These are phyloP conservation scores for Drosophila ercepeae DNA, from an alignment of 1,140 invertebrate genomes.

Conservation along the genomic window DNA sequence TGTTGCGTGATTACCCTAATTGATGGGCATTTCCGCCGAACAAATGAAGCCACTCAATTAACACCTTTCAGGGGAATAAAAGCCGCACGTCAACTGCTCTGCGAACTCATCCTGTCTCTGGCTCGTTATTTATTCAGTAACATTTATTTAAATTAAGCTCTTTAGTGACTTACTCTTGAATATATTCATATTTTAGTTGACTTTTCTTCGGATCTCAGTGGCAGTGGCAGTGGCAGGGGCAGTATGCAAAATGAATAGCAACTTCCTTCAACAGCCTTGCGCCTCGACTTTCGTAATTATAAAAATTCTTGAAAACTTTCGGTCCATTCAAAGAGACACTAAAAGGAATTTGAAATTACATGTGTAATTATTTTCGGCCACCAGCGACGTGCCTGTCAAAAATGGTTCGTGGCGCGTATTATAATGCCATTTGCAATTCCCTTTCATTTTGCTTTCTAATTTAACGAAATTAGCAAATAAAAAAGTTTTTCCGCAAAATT, in stretches of 20 bases:
- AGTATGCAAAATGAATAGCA: neutral
- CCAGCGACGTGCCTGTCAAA: constrained; percentile 46
- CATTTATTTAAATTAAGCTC: constrained; percentile 43
- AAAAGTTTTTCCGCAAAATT: constrained; percentile 81
- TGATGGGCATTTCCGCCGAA: constrained; percentile 79
- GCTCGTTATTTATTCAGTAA: constrained; percentile 36
- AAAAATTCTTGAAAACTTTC: constrained; percentile 5
- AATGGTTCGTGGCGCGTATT: constrained; percentile 50
- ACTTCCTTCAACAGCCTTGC: neutral
- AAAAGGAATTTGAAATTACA: constrained; percentile 72
- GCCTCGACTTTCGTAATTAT: constrained; percentile 13
- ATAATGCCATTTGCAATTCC: constrained; percentile 70
- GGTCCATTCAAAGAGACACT: constrained; percentile 6
- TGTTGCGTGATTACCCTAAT: constrained; percentile 82
- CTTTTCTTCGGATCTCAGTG: neutral
- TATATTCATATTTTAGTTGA: neutral
- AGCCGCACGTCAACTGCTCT: constrained; percentile 56
- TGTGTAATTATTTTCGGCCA: constrained; percentile 66
- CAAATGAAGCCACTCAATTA: constrained; percentile 82
- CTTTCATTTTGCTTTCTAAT: constrained; percentile 74
- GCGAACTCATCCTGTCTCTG: constrained; percentile 14
- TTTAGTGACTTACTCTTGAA: neutral
- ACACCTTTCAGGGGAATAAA: constrained; percentile 78
- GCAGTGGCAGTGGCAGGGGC: no score
- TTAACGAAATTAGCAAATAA: constrained; percentile 81